These are phyloP conservation scores for Camponotus floridanus DNA, from an alignment of 1,140 invertebrate species.

Conservation along the genomic window DNA sequence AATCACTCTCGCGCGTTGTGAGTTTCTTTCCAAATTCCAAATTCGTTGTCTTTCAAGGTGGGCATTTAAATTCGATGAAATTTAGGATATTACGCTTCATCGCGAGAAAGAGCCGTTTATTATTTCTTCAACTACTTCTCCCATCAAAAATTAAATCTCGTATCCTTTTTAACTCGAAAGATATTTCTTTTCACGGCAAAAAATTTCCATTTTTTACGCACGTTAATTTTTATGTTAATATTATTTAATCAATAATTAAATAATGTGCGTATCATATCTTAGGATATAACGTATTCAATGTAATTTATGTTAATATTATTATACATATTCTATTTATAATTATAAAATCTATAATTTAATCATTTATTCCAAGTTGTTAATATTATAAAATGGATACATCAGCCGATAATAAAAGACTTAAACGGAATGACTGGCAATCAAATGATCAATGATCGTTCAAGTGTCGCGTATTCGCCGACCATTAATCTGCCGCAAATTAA, in stretches of 20 bases:
- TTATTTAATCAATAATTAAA: background rate
- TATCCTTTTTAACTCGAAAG: background rate
- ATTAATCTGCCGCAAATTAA: conserved; percentile 47
- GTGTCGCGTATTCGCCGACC: background rate
- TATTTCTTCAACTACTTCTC: conserved; percentile 10
- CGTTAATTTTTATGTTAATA: background rate
- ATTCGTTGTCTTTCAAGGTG: background rate
- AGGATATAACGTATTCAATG: background rate
- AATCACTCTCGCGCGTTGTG: conserved; percentile 21
- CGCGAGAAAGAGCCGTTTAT: background rate
- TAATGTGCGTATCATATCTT: background rate
- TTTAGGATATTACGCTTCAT: background rate
- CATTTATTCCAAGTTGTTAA: background rate
- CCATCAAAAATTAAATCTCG: background rate
- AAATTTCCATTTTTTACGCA: background rate
- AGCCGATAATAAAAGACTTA: background rate
- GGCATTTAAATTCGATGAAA: background rate
- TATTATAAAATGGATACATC: background rate
- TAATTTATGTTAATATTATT: background rate
- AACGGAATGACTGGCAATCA: background rate
- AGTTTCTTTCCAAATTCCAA: conserved; percentile 10
- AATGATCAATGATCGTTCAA: background rate
- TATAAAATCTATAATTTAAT: background rate
- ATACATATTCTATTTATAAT: background rate
- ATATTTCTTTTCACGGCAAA: background rate